phyloP scores from a whole-genome alignment of 2,113 vertebrate genomes.

The Neoarius graeffei region DNA sequence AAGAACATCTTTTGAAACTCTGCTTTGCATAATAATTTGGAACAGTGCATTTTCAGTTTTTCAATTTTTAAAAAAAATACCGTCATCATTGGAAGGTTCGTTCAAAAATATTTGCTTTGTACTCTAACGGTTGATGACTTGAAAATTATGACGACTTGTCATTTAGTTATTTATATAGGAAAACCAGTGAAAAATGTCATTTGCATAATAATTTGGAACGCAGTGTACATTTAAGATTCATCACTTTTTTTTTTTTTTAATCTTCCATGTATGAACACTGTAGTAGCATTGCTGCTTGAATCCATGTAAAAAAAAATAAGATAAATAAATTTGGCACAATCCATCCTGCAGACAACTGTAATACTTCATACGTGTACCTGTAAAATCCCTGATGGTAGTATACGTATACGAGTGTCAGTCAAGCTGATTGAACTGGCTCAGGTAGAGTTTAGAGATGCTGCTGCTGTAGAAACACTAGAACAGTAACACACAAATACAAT shows the following conservation, averaged over 20 bases:
- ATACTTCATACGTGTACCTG: constrained; percentile 28
- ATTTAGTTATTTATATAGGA: no score
- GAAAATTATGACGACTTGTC: no score
- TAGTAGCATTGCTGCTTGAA: not conserved
- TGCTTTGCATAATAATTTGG: no score
- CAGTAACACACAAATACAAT: constrained; percentile 18
- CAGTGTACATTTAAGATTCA: no score
- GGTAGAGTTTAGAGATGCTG: constrained; percentile 4
- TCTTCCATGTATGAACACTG: not conserved
- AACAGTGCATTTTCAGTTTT: no score
- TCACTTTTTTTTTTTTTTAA: not conserved
- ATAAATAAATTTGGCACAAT: constrained; percentile 51
- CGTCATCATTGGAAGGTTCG: no score
- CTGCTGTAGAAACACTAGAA: constrained; percentile 23
- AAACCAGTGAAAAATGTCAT: no score
- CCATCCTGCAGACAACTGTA: constrained; percentile 32
- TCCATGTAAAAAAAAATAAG: not conserved
- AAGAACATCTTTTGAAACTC: no score
- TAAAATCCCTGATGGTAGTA: constrained; percentile 47
- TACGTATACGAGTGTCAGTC: constrained; percentile 5
- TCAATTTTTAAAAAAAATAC: no score
- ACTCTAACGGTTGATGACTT: no score
- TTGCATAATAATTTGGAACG: no score
- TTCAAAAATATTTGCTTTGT: no score
- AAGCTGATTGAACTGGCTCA: constrained; percentile 32